Percentiles rank a stretch among this genome's conserved stretches.
Evolutionary conservation across 2,113 vertebrate genomes (phyloP).

Genomic region (Cephalophus harveyi): DNA sequence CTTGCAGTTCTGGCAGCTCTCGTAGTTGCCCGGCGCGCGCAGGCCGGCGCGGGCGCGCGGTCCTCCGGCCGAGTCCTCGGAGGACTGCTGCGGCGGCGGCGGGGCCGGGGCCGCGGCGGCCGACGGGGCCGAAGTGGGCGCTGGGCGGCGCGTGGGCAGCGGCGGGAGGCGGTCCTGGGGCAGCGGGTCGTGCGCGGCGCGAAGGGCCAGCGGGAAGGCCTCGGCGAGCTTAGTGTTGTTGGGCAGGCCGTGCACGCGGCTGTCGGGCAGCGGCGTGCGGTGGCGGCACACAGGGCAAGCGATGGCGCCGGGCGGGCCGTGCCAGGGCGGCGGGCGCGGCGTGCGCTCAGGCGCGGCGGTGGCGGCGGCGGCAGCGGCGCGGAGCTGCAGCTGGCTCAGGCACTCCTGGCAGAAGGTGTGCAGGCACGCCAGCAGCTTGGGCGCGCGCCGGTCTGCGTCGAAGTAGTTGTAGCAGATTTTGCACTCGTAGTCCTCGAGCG

Average conservation of each 20-base stretch:
- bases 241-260: conserved; percentile 89
- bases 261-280: conserved; percentile 91
- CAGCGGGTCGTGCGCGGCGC: conserved; percentile 85
- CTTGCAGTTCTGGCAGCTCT: conserved; percentile 93
- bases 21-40: conserved; percentile 86
- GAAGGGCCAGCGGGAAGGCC: conserved; percentile 88
- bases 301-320: conserved; percentile 77
- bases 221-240: conserved; percentile 93
- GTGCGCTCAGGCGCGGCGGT: conserved; percentile 62
- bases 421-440: conserved; percentile 92
- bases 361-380: conserved; percentile 53
- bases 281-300: conserved; percentile 93
- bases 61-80: conserved; percentile 14
- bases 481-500: conserved; percentile 92
- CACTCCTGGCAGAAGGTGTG: conserved; percentile 97
- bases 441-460: conserved; percentile 91
- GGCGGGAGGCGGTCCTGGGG: conserved; percentile 89
- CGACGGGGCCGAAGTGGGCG: conserved; percentile 72
- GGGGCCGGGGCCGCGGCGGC: not conserved
- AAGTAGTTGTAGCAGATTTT: conserved; percentile 97
- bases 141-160: conserved; percentile 80
- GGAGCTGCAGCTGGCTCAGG: conserved; percentile 89
- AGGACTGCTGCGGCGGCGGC: not conserved
- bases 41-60: conserved; percentile 81
- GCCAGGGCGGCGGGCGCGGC: conserved; percentile 53